A percentile compares a stretch with the other conserved stretches of the same genome.
Conservation (phyloP, 2,888 invertebrate species). For the Pseudoips prasinana region DNA sequence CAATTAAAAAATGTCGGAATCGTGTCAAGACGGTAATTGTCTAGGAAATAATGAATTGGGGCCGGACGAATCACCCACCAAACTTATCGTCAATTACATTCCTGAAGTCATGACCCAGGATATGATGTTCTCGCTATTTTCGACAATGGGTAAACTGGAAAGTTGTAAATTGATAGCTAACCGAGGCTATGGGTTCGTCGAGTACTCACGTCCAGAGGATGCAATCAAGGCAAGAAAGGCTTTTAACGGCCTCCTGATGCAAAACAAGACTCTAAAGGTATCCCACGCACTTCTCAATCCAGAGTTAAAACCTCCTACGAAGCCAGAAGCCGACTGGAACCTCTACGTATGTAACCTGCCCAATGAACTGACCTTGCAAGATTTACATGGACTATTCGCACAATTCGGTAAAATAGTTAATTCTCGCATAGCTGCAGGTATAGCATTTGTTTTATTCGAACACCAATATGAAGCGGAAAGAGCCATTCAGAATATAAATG, state of each 20-base stretch:
- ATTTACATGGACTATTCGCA: conserved; percentile 79
- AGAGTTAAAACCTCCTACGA: conserved; percentile 74
- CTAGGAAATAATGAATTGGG: conserved; percentile 80
- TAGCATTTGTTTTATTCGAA: conserved; percentile 79
- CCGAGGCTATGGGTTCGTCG: conserved; percentile 81
- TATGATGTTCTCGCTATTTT: conserved; percentile 81
- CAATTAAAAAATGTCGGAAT: conserved; percentile 83
- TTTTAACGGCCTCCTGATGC: conserved; percentile 79
- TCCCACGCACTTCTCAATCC: conserved; percentile 78
- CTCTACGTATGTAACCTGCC: conserved; percentile 81
- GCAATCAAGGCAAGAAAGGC: conserved; percentile 78
- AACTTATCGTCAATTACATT: conserved; percentile 82
- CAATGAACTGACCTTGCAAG: conserved; percentile 81
- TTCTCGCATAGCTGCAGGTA: conserved; percentile 79
- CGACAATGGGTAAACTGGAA: conserved; percentile 81
- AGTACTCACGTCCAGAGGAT: conserved; percentile 77
- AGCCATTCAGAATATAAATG: conserved; percentile 76
- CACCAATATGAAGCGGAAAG: conserved; percentile 77
- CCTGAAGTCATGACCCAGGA: conserved; percentile 82
- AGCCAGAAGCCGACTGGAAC: conserved; percentile 82
- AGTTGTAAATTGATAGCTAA: conserved; percentile 82
- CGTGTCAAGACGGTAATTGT: conserved; percentile 83
- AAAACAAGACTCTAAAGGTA: conserved; percentile 80
- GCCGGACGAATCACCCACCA: conserved; percentile 80
- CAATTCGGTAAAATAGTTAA: conserved; percentile 82